Evolutionary conservation across 2,113 vertebrate species (phyloP).

Genomic region (Thinocorus orbignyianus): DNA sequence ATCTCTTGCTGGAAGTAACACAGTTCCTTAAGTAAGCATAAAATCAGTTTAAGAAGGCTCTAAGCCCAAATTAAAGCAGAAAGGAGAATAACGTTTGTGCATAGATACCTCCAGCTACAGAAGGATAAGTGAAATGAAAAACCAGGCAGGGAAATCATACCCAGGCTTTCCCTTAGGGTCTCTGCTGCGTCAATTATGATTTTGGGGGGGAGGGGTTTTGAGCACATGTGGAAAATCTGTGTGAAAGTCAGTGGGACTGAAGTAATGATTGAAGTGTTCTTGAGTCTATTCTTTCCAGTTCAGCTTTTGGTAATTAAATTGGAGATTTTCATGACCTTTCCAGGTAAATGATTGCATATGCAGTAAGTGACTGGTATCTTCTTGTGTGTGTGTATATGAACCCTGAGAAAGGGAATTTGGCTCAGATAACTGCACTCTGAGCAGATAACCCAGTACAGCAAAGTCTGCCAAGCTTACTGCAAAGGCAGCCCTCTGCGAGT

Average conservation of each 20-base stretch:
- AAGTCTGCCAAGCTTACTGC: neutral
- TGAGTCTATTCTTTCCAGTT: neutral
- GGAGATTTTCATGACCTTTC: neutral
- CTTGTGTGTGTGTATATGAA: neutral
- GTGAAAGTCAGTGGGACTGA: neutral
- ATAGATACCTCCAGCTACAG: neutral
- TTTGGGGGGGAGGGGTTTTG: neutral
- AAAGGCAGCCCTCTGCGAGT: neutral
- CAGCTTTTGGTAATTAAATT: neutral
- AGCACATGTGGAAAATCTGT: neutral
- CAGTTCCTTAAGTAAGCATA: conserved; percentile 47
- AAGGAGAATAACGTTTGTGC: conserved; percentile 31
- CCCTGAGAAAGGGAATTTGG: neutral
- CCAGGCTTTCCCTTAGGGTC: neutral
- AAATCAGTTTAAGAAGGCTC: conserved; percentile 53
- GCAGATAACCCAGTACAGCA: neutral
- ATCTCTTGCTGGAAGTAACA: conserved; percentile 44
- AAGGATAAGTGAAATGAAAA: conserved; percentile 26
- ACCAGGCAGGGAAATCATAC: neutral
- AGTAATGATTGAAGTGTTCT: neutral
- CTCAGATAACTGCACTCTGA: neutral
- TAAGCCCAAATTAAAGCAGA: conserved; percentile 30
- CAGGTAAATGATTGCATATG: neutral
- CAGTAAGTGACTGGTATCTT: neutral
- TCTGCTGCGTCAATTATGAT: neutral